A percentile compares a stretch with the other conserved stretches of the same genome.
phyloP scores from a whole-genome alignment of 2,888 invertebrate species.

The Luffia ferchaultella region DNA sequence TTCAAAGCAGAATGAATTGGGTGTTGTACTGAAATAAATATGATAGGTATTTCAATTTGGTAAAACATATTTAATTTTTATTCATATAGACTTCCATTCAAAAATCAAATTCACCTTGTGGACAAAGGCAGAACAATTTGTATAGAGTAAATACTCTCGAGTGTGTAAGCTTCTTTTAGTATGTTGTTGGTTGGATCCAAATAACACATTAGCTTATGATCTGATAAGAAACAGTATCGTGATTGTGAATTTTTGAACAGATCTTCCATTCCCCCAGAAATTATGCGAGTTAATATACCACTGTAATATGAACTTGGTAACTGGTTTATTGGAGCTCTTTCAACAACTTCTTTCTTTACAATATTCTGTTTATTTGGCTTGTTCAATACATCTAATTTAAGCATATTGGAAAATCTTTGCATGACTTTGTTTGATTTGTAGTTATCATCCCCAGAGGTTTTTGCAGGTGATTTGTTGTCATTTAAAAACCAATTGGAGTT shows the following conservation, averaged over 20 bases:
- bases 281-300: slow-evolving; percentile 68
- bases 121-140: slow-evolving; percentile 68
- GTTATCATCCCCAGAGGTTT: slow-evolving; percentile 17
- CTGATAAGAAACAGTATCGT: slow-evolving; percentile 76
- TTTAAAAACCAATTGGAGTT: slow-evolving; percentile 50
- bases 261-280: slow-evolving; percentile 69
- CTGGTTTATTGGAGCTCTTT: slow-evolving; percentile 57
- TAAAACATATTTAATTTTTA: neutral
- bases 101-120: slow-evolving; percentile 33
- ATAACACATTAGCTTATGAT: slow-evolving; percentile 77
- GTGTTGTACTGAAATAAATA: slow-evolving; percentile 40
- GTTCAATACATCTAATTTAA: slow-evolving; percentile 59
- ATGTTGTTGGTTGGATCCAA: slow-evolving; percentile 74
- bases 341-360: slow-evolving; percentile 38
- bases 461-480: slow-evolving; percentile 14
- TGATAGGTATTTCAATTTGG: neutral
- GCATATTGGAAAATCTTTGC: slow-evolving; percentile 42
- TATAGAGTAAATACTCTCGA: slow-evolving; percentile 72
- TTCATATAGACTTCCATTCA: slow-evolving; percentile 3
- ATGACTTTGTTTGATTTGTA: slow-evolving; percentile 26
- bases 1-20: slow-evolving; percentile 71
- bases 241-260: slow-evolving; percentile 78
- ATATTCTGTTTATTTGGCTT: slow-evolving; percentile 27
- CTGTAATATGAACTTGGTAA: slow-evolving; percentile 60
- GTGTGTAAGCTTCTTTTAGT: slow-evolving; percentile 73